Conservation (phyloP, 2,113 vertebrate species). For the Dipodomys stephensi region DNA sequence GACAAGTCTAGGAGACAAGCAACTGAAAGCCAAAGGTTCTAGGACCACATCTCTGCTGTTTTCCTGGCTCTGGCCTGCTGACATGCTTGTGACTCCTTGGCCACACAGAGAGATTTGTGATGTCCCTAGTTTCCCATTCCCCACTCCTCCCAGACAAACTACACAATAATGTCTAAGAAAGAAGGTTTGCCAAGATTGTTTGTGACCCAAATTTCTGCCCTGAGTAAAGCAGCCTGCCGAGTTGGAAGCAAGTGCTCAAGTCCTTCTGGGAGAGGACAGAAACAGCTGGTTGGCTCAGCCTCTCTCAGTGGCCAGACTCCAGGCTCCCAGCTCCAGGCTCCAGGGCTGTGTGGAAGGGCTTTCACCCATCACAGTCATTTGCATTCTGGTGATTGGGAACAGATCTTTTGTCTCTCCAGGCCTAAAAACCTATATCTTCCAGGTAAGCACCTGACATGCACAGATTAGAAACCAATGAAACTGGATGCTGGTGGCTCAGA, state of each 20-base stretch:
- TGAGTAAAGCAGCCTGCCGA: constrained; percentile 65
- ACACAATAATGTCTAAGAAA: constrained; percentile 64
- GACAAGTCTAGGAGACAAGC: constrained; percentile 12
- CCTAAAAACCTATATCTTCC: neutral
- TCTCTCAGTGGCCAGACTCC: constrained; percentile 26
- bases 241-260: constrained; percentile 58
- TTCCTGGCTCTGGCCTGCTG: constrained; percentile 1
- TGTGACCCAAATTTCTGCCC: constrained; percentile 77
- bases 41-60: constrained; percentile 14
- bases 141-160: constrained; percentile 29
- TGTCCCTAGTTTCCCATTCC: neutral
- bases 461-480: neutral
- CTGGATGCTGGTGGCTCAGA: no score
- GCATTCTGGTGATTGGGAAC: neutral
- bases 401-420: constrained; percentile 31
- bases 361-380: constrained; percentile 43
- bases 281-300: constrained; percentile 68
- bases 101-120: neutral
- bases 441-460: neutral
- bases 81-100: neutral
- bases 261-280: constrained; percentile 55
- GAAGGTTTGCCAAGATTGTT: constrained; percentile 64
- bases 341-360: constrained; percentile 25
- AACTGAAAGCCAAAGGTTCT: neutral
- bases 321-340: constrained; percentile 31